Evolutionary conservation across 2,113 vertebrate species (phyloP).

Genomic region (Dolichallabes microphthalmus): DNA sequence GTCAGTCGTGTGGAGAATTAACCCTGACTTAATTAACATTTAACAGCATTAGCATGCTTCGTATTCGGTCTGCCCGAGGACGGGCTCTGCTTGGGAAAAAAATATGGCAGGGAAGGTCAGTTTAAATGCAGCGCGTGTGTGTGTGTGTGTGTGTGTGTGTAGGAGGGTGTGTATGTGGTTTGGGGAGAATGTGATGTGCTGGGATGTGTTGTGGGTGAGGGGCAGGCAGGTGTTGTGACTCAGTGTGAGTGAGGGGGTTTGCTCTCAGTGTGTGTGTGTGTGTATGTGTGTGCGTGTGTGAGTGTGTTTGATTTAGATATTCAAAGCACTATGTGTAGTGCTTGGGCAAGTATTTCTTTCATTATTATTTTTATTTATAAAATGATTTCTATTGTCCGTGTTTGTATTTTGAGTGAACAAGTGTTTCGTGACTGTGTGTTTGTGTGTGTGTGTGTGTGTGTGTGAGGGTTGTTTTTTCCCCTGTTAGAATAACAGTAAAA

Average conservation of each 20-base stretch:
- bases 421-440: not conserved
- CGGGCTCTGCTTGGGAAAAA: slow-evolving; percentile 6
- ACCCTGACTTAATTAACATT: slow-evolving; percentile 27
- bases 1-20: slow-evolving; percentile 9
- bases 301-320: not conserved
- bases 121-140: not conserved
- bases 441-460: slow-evolving; percentile 35
- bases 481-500: not conserved
- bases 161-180: slow-evolving; percentile 47
- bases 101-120: slow-evolving; percentile 1
- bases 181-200: slow-evolving; percentile 52
- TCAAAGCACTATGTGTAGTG: not conserved
- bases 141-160: slow-evolving; percentile 15
- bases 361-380: not conserved
- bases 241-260: slow-evolving; percentile 41
- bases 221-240: slow-evolving; percentile 69
- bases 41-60: slow-evolving; percentile 35
- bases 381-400: not conserved
- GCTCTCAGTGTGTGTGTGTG: slow-evolving; percentile 41
- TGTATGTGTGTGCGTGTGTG: slow-evolving; percentile 46
- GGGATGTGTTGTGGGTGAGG: slow-evolving; percentile 60
- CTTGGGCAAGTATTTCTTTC: not conserved
- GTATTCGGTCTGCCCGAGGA: not conserved
- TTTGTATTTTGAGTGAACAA: not conserved
- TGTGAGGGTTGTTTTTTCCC: not conserved